These are phyloP conservation scores for Axea sp. DNA, from an alignment of 2,888 invertebrate species.

Conservation along the genomic window DNA sequence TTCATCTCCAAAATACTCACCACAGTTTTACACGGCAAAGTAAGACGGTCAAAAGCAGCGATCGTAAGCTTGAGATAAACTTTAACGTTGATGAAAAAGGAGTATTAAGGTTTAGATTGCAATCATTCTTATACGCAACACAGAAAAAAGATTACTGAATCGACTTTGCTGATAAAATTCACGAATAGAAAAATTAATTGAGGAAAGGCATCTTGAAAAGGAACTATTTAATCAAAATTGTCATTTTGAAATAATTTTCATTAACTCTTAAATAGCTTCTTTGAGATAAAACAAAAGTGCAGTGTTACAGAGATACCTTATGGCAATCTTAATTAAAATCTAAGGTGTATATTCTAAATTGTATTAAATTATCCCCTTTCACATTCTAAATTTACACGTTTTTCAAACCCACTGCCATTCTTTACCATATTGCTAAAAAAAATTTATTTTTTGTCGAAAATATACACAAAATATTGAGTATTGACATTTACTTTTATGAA, in stretches of 20 bases:
- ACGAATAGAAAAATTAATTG: not conserved
- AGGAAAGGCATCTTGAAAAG: too few relatives aligned
- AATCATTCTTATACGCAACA: conserved; percentile 40
- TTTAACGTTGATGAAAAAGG: conserved; percentile 55
- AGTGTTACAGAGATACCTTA: too few relatives aligned
- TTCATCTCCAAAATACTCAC: conserved; percentile 40
- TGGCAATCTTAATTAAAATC: conserved; percentile 74
- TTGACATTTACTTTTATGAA: too few relatives aligned
- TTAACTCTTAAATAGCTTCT: too few relatives aligned
- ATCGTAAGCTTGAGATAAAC: conserved; percentile 46
- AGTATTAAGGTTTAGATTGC: conserved; percentile 48
- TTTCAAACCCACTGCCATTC: too few relatives aligned
- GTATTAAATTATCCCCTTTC: conserved; percentile 69
- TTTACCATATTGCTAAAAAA: too few relatives aligned
- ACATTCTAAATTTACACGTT: too few relatives aligned
- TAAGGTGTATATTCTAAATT: conserved; percentile 71
- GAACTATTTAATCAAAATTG: too few relatives aligned
- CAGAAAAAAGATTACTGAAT: conserved; percentile 13
- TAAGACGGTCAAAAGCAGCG: conserved; percentile 41
- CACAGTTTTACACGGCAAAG: conserved; percentile 39
- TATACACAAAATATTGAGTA: too few relatives aligned
- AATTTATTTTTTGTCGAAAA: too few relatives aligned
- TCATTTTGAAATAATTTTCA: too few relatives aligned
- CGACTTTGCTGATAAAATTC: conserved; percentile 14
- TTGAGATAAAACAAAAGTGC: conserved; percentile 21